Evolutionary conservation across 53 echinoderm and acorn worm genomes (phyloP), one percentile per base, ranked within the genome.

Genomic region (Temnopleurus reevesii): DNA sequence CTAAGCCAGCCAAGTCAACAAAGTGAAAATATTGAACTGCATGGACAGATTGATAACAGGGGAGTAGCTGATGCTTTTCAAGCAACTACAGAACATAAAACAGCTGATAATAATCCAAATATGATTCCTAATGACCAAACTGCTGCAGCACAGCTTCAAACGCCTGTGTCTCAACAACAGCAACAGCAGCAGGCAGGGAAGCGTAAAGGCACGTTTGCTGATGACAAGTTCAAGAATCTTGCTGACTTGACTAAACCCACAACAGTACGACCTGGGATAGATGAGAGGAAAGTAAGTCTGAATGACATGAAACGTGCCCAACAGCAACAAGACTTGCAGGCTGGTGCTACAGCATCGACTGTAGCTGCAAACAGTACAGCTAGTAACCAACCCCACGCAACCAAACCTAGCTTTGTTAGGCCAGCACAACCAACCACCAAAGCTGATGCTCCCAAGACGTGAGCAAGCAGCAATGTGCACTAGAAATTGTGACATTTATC

Each of bases 281-380:
- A 87, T 27, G 88, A 87, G 24, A 65, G 55, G 71, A 87, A 87
- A 34, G 88, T 87, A 12, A 87, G 88, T 33, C 53, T 87, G 66
- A 87, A 87, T 66, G 88, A 87, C 49, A 19, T 87, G 88, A 87
- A 87, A 15, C 88, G 88, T 66, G 88, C 88, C 36, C 43, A 87
- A 29, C 88, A 87, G 71, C 88, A 87, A 35, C 88, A 87, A 12
- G 88, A 87, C 51, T 51, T 87, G 47, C 46, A 87, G 15, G 53
- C 86, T 10, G 12, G 44, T 43, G 31, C 86, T 21, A 57, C 53
- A 15, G 55, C 25, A 27, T 45, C 5, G 21, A 7, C 19, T 60
- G 60, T 15, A 26, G 28, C 79, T 7, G 47, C 46, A 45, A 24
- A 4, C 18, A 77, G 13, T 36, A 19, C 30, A 71, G 41, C 36